Evolutionary conservation across 2,113 vertebrate species (phyloP).

Genomic region (Echinops telfairi): DNA sequence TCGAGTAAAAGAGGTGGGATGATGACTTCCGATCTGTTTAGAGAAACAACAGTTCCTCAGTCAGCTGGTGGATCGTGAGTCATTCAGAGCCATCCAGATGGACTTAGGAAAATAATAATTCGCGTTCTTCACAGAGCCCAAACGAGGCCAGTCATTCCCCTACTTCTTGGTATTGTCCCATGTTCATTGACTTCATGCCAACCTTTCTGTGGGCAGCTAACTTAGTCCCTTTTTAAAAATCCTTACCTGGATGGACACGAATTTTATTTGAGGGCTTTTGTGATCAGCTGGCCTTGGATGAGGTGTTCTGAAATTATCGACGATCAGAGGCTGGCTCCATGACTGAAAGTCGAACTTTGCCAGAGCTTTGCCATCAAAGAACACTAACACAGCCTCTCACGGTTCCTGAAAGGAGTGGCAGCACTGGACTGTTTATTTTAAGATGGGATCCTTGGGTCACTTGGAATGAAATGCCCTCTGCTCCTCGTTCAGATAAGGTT

Average conservation of each 20-base stretch:
- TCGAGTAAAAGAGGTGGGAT: not conserved
- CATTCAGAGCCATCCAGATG: not conserved
- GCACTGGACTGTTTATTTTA: not conserved
- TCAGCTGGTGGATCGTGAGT: not conserved
- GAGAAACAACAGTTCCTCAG: not conserved
- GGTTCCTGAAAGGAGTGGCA: not conserved
- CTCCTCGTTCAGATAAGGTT: not conserved
- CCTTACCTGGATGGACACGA: not conserved
- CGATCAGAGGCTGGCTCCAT: not conserved
- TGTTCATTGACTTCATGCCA: not conserved
- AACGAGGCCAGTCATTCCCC: not conserved
- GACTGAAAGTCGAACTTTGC: not conserved
- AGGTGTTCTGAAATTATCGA: not conserved
- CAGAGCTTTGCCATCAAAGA: not conserved
- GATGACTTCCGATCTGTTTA: not conserved
- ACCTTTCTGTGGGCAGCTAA: not conserved
- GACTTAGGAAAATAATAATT: conserved; percentile 1
- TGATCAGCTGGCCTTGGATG: not conserved
- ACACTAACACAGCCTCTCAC: not conserved
- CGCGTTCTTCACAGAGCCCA: no score
- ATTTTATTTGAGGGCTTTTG: conserved; percentile 5
- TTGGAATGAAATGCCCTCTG: not conserved
- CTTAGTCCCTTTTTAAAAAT: not conserved
- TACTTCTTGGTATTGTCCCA: not conserved
- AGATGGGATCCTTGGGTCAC: not conserved